A percentile compares a stretch with the other conserved stretches of the same genome.
Conservation (phyloP, 2,113 vertebrate species). For the Odocoileus hemionus region DNA sequence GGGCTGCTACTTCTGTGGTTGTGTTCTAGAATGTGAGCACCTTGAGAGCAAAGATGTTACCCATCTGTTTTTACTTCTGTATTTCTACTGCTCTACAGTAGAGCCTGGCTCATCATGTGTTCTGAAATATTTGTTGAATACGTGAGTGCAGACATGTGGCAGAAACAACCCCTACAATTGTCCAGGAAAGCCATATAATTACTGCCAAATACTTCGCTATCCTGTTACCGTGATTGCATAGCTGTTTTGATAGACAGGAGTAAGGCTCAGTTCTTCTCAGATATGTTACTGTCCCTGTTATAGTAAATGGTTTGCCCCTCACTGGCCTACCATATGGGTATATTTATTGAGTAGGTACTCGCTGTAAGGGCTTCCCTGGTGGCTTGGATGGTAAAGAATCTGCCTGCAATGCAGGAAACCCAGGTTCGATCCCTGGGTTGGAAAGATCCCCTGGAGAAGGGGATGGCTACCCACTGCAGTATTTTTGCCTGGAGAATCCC, state of each 20-base stretch:
- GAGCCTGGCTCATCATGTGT: not conserved
- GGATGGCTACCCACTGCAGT: too few relatives aligned
- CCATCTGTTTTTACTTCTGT: not conserved
- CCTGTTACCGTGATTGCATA: not conserved
- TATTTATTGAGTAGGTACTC: not conserved
- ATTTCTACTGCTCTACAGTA: not conserved
- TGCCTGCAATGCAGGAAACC: too few relatives aligned
- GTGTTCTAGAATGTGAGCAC: not conserved
- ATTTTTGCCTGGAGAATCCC: too few relatives aligned
- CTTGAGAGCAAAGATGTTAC: not conserved
- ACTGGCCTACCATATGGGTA: not conserved
- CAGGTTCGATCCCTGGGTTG: too few relatives aligned
- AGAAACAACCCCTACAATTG: not conserved
- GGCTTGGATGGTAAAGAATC: too few relatives aligned
- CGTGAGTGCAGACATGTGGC: not conserved
- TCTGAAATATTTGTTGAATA: not conserved
- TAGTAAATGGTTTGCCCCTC: not conserved
- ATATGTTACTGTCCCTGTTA: not conserved
- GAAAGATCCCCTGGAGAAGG: too few relatives aligned
- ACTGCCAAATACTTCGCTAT: not conserved
- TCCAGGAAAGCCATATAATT: not conserved
- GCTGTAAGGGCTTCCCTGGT: not conserved
- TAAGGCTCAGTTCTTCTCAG: not conserved
- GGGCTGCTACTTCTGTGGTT: not conserved
- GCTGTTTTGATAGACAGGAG: not conserved